Percentiles rank a stretch among this genome's conserved stretches.
phyloP scores from a whole-genome alignment of 2,888 invertebrate genomes.

The Agrotis clavis region DNA sequence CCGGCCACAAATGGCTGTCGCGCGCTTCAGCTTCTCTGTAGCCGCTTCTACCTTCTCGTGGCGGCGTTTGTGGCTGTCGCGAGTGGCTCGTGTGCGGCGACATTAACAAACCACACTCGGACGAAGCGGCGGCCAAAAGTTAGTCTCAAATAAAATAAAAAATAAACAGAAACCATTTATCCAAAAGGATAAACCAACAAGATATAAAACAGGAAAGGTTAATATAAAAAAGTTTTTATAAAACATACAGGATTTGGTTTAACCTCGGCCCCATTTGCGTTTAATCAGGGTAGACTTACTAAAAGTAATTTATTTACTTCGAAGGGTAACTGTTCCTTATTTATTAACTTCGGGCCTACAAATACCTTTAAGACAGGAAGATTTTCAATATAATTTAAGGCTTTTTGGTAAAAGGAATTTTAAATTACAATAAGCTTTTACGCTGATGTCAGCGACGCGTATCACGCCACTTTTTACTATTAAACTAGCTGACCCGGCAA shows the following conservation, averaged over 20 bases:
- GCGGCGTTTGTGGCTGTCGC: too few species aligned
- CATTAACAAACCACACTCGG: too few species aligned
- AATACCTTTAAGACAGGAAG: constrained; percentile 10
- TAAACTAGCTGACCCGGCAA: too few species aligned
- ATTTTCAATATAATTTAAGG: constrained; percentile 2
- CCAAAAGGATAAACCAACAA: constrained; percentile 16
- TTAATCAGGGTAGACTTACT: constrained; percentile 38
- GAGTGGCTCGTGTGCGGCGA: too few species aligned
- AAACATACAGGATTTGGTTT: constrained; percentile 36
- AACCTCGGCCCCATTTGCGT: constrained; percentile 22
- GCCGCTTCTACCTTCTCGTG: too few species aligned
- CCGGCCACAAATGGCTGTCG: too few species aligned
- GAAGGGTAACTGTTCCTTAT: constrained; percentile 28
- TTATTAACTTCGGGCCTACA: constrained; percentile 5
- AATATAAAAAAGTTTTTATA: constrained; percentile 21
- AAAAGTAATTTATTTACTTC: constrained; percentile 41
- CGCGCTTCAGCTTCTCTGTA: too few species aligned
- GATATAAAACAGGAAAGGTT: constrained; percentile 8
- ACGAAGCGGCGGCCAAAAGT: too few species aligned
- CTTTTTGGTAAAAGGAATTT: background rate
- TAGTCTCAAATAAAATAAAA: too few species aligned
- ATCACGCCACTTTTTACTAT: too few species aligned
- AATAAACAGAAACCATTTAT: constrained; percentile 9
- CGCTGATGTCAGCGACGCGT: too few species aligned
- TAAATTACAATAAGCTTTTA: too few species aligned